phyloP scores from a whole-genome alignment of 2,888 invertebrate genomes.

The Taenaris catops region DNA sequence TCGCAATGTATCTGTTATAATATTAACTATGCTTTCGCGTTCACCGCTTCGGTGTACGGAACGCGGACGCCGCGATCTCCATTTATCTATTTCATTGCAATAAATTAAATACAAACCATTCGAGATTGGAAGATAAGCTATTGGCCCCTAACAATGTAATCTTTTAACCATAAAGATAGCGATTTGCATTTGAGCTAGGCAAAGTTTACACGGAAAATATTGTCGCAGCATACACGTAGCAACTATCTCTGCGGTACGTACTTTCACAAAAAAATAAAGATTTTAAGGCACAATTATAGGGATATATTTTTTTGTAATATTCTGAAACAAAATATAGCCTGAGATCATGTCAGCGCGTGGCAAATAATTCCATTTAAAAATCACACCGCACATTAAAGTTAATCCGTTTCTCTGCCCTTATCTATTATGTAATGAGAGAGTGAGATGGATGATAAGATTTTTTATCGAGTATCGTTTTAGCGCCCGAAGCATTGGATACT shows the following conservation, averaged over 20 bases:
- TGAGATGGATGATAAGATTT: constrained; percentile 12
- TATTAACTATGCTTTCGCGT: constrained; percentile 38
- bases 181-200: constrained; percentile 73
- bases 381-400: constrained; percentile 57
- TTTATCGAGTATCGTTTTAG: constrained; percentile 35
- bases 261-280: no score
- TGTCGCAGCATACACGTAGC: no score
- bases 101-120: constrained; percentile 70
- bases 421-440: constrained; percentile 27
- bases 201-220: neutral
- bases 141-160: constrained; percentile 70
- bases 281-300: no score
- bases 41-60: constrained; percentile 38
- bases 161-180: constrained; percentile 71
- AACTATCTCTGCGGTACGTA: no score
- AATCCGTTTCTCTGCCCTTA: constrained; percentile 42
- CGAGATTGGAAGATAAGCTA: constrained; percentile 67
- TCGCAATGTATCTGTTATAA: constrained; percentile 47
- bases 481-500: constrained; percentile 50
- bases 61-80: constrained; percentile 65
- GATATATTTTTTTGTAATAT: no score
- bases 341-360: no score
- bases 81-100: constrained; percentile 74
- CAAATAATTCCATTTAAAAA: no score
- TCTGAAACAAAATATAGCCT: no score